Evolutionary conservation across 1,140 invertebrate species (phyloP).

Genomic region (Procambarus virginalis): DNA sequence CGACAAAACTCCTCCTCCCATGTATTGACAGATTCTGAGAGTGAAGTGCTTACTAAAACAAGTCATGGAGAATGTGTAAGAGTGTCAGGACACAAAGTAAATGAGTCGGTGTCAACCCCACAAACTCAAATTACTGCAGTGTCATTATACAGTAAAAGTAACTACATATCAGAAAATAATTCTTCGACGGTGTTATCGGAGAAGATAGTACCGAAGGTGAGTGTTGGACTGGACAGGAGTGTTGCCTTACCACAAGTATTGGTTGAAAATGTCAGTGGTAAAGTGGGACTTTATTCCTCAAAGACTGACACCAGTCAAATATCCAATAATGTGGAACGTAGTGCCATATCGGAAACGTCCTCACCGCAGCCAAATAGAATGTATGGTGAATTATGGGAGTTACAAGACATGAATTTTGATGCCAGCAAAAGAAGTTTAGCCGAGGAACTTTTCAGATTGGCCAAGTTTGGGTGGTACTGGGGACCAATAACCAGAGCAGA

Average conservation of each 20-base stretch:
- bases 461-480: conserved; percentile 82
- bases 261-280: conserved; percentile 35
- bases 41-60: neutral
- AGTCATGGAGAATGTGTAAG: neutral
- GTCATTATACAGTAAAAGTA: conserved; percentile 6
- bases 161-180: conserved; percentile 23
- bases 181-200: conserved; percentile 7
- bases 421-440: conserved; percentile 73
- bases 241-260: conserved; percentile 27
- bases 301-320: neutral
- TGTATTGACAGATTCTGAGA: conserved; percentile 38
- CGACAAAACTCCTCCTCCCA: conserved; percentile 51
- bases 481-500: conserved; percentile 80
- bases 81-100: neutral
- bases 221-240: neutral
- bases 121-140: conserved; percentile 7
- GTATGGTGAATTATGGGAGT: conserved; percentile 44
- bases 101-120: neutral
- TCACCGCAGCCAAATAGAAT: conserved; percentile 41
- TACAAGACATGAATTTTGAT: conserved; percentile 27
- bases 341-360: conserved; percentile 58
- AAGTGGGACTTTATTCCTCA: neutral
- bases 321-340: conserved; percentile 2
- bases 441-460: conserved; percentile 78
- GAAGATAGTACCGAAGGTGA: neutral